Percentiles rank a stretch among this genome's conserved stretches.
Evolutionary conservation across 2,888 invertebrate genomes (phyloP).

Genomic region (Platycheirus rosarum): DNA sequence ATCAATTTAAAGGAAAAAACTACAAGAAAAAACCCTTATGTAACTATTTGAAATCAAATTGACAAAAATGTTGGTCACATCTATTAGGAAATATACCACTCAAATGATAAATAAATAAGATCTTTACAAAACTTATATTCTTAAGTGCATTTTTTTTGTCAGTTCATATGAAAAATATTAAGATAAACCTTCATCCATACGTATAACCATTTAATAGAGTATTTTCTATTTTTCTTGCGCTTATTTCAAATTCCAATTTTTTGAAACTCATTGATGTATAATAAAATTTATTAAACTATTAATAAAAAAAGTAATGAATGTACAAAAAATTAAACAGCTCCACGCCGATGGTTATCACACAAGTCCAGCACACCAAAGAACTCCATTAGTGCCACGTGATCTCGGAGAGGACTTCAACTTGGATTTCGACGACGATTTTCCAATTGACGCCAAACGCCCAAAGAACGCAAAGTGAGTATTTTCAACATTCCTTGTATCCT

Average conservation of each 20-base stretch:
- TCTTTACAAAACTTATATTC: too few relatives aligned
- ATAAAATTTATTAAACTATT: too few relatives aligned
- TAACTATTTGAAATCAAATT: too few relatives aligned
- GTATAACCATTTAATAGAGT: too few relatives aligned
- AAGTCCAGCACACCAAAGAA: conserved; percentile 89
- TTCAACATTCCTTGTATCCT: conserved; percentile 57
- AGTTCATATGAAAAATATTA: too few relatives aligned
- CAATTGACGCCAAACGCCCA: conserved; percentile 84
- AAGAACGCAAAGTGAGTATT: conserved; percentile 96
- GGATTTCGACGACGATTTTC: conserved; percentile 82
- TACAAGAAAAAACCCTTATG: too few relatives aligned
- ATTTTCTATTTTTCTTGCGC: conserved; percentile 26
- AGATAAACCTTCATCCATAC: too few relatives aligned
- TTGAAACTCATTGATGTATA: conserved; percentile 76
- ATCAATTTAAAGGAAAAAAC: too few relatives aligned
- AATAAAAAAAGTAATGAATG: background rate
- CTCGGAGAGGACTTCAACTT: conserved; percentile 87
- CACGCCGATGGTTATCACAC: conserved; percentile 95
- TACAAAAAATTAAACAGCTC: conserved; percentile 84
- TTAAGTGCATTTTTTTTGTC: too few relatives aligned
- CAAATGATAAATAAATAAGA: too few relatives aligned
- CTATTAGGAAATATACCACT: too few relatives aligned
- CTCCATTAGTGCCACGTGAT: conserved; percentile 90
- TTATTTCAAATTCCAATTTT: conserved; percentile 79
- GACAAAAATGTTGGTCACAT: too few relatives aligned